Conservation (phyloP, 1,140 invertebrate genomes). For the Melitaea cinxia region DNA sequence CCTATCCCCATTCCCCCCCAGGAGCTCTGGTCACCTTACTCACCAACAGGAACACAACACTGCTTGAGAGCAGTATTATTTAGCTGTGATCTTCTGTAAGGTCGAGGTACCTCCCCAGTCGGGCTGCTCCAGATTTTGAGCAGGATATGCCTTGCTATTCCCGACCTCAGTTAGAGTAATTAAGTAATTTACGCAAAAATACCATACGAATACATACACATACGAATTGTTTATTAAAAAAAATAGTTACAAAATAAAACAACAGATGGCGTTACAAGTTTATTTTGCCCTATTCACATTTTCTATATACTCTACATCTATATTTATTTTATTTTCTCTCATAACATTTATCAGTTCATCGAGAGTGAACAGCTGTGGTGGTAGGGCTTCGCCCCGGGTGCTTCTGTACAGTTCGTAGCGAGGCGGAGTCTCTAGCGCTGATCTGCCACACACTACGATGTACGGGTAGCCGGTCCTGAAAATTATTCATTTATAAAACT, state of each 20-base stretch:
- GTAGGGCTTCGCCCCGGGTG: constrained; percentile 14
- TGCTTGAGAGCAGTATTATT: no score
- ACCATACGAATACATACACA: no score
- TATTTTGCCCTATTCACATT: background rate
- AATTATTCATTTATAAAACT: background rate
- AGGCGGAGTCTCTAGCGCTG: constrained; percentile 41
- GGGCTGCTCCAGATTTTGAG: no score
- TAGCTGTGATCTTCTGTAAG: no score
- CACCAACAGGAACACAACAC: no score
- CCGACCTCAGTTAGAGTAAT: no score
- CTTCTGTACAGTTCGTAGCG: constrained; percentile 50
- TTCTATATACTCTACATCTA: constrained; percentile 7
- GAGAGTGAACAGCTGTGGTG: background rate
- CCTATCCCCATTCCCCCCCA: no score
- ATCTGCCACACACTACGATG: constrained; percentile 53
- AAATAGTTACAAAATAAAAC: constrained; percentile 3
- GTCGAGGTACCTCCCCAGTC: no score
- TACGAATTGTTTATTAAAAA: no score
- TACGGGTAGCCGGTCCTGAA: constrained; percentile 59
- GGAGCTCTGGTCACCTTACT: no score
- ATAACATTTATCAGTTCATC: background rate
- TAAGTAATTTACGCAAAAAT: no score
- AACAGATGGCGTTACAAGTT: background rate
- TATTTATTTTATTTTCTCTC: background rate
- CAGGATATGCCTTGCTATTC: no score